Conservation (phyloP, 1,140 invertebrate genomes). For the Sesamia nonagrioides region DNA sequence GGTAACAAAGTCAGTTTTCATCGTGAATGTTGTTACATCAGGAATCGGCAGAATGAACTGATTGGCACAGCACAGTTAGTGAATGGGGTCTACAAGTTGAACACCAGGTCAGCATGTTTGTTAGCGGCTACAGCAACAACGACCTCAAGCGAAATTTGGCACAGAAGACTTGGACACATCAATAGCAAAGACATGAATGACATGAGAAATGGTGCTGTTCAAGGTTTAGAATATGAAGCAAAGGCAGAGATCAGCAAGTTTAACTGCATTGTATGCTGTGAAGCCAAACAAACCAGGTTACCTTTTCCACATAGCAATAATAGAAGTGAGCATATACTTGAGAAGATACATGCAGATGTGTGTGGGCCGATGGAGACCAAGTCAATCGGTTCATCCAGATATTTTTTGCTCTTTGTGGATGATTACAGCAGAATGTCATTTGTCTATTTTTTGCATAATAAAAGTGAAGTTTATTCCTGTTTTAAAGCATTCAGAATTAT, state of each 20-base stretch:
- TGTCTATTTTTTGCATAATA: too few relatives aligned
- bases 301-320: too few relatives aligned
- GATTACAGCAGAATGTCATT: too few relatives aligned
- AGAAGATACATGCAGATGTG: background rate
- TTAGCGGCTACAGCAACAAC: conserved; percentile 44
- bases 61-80: conserved; percentile 1
- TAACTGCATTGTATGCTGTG: conserved; percentile 49
- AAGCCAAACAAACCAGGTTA: conserved; percentile 41
- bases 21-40: background rate
- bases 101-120: conserved; percentile 54
- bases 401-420: too few relatives aligned
- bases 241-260: conserved; percentile 45
- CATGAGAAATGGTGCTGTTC: conserved; percentile 47
- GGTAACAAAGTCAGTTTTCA: conserved; percentile 9
- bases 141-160: conserved; percentile 35
- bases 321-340: background rate
- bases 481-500: too few relatives aligned
- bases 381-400: background rate
- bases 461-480: too few relatives aligned
- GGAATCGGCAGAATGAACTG: background rate
- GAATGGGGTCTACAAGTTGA: conserved; percentile 54
- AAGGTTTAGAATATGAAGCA: conserved; percentile 26
- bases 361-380: background rate
- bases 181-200: conserved; percentile 45
- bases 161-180: conserved; percentile 46